Conservation (phyloP, 1,140 invertebrate species). For the Drosophila burlai region DNA sequence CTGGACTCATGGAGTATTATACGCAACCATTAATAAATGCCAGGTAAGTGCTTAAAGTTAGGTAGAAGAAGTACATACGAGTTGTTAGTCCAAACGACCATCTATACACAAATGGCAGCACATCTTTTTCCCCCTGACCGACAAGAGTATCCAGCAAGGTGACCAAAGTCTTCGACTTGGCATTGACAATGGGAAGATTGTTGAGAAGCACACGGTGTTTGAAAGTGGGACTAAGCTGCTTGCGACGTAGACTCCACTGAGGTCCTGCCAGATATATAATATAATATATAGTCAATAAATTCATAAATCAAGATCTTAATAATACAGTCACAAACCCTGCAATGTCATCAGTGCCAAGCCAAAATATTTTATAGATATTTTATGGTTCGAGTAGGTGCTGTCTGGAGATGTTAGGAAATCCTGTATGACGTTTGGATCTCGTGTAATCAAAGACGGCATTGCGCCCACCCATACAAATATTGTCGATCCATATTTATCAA, state of each 20-base stretch:
- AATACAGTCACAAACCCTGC: slow-evolving; percentile 29
- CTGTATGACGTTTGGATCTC: slow-evolving; percentile 51
- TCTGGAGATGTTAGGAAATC: slow-evolving; percentile 51
- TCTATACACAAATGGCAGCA: slow-evolving; percentile 39
- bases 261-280: slow-evolving; percentile 31
- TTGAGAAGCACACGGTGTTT: slow-evolving; percentile 45
- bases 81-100: slow-evolving; percentile 49
- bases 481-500: slow-evolving; percentile 39
- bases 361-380: slow-evolving; percentile 14
- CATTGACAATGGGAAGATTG: slow-evolving; percentile 59
- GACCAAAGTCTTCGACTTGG: slow-evolving; percentile 33
- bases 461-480: slow-evolving; percentile 59
- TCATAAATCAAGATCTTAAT: background rate
- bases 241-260: slow-evolving; percentile 54
- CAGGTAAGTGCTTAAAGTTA: background rate
- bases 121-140: slow-evolving; percentile 24
- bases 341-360: slow-evolving; percentile 48
- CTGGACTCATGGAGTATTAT: slow-evolving; percentile 6
- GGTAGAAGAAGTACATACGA: slow-evolving; percentile 33
- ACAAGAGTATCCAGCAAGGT: slow-evolving; percentile 22
- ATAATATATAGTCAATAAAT: too few relatives aligned
- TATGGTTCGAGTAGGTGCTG: slow-evolving; percentile 40
- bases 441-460: slow-evolving; percentile 37
- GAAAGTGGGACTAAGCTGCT: slow-evolving; percentile 50
- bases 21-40: background rate